phyloP scores from a whole-genome alignment of 1,140 invertebrate genomes.

The Vollenhovia emeryi region DNA sequence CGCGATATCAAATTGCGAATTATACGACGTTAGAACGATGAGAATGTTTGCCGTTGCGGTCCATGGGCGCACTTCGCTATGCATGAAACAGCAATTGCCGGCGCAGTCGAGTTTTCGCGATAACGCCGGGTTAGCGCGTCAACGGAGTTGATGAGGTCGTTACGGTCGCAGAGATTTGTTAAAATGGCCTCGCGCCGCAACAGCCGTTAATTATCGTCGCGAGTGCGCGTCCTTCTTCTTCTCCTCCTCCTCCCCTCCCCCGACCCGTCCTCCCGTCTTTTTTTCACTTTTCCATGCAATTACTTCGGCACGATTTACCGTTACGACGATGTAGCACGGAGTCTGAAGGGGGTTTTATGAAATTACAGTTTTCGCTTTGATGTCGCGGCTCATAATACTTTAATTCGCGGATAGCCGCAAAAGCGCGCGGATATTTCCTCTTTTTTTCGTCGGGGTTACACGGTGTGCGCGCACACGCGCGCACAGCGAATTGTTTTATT shows the following conservation, averaged over 20 bases:
- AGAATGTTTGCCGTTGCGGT: slow-evolving; percentile 55
- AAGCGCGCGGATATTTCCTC: not conserved
- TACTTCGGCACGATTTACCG: slow-evolving; percentile 54
- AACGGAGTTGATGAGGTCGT: slow-evolving; percentile 61
- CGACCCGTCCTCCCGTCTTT: not conserved
- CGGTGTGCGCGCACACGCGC: not conserved
- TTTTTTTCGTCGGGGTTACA: slow-evolving; percentile 17
- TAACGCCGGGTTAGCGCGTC: slow-evolving; percentile 60
- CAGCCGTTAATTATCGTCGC: slow-evolving; percentile 58
- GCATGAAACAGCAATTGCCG: slow-evolving; percentile 60
- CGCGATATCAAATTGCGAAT: slow-evolving; percentile 56
- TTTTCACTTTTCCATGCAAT: slow-evolving; percentile 47
- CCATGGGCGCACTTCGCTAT: slow-evolving; percentile 44
- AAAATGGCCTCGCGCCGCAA: slow-evolving; percentile 55
- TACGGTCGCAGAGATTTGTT: slow-evolving; percentile 56
- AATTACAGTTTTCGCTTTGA: slow-evolving; percentile 57
- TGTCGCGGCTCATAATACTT: slow-evolving; percentile 55
- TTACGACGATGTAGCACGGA: slow-evolving; percentile 29
- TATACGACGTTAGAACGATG: slow-evolving; percentile 52
- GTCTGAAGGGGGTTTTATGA: slow-evolving; percentile 43
- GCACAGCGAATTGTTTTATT: slow-evolving; percentile 27
- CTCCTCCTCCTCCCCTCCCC: not conserved
- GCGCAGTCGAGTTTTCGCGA: slow-evolving; percentile 54
- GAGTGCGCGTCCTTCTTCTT: not conserved
- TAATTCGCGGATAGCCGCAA: slow-evolving; percentile 51